phyloP scores from a whole-genome alignment of 2,113 vertebrate species.

The Eonycteris spelaea region DNA sequence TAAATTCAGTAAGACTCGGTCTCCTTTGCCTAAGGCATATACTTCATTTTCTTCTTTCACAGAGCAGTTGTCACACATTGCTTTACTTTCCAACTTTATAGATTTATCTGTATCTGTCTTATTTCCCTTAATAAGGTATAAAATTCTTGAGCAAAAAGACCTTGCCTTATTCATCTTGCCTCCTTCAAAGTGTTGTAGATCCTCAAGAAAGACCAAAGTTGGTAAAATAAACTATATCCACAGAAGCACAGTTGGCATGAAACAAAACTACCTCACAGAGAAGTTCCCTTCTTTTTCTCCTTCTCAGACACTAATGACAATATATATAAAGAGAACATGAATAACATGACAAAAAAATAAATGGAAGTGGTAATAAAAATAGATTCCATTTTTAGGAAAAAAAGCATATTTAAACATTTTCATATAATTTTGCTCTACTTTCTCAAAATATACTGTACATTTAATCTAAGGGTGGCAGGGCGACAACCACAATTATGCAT shows the following conservation, averaged over 20 bases:
- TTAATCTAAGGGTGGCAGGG: background rate
- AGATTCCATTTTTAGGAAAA: background rate
- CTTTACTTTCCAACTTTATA: background rate
- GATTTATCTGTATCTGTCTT: background rate
- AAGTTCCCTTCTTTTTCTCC: background rate
- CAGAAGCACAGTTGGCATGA: background rate
- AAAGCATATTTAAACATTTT: background rate
- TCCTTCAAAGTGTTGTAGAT: background rate
- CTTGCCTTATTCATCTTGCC: background rate
- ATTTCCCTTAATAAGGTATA: constrained; percentile 9
- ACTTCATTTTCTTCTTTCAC: background rate
- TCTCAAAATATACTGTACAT: background rate
- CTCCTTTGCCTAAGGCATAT: background rate
- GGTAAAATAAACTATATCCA: background rate
- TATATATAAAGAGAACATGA: background rate
- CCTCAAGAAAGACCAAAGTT: background rate
- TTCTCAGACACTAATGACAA: background rate
- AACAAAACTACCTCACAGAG: background rate
- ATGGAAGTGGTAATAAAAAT: background rate
- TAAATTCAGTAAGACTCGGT: background rate
- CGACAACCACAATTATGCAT: background rate
- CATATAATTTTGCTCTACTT: background rate
- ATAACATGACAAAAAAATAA: background rate
- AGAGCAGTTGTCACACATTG: background rate
- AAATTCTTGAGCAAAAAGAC: background rate